Conservation (phyloP, 2,113 vertebrate species). For the Dolichotis patagonum region DNA sequence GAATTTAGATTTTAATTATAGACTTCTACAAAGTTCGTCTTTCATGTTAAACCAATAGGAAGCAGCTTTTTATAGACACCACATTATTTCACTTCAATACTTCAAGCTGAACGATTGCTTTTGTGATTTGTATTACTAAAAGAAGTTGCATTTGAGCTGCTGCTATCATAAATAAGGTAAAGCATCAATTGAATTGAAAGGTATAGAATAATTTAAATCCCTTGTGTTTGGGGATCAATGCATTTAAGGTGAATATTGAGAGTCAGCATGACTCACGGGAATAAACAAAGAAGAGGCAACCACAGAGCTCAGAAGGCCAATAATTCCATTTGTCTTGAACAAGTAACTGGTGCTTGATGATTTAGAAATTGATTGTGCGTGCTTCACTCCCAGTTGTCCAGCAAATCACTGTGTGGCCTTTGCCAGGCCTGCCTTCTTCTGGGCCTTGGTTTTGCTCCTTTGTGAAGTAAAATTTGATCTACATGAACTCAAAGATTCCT, state of each 20-base stretch:
- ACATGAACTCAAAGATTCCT: background rate
- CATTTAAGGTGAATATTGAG: background rate
- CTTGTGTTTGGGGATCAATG: background rate
- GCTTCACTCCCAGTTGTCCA: background rate
- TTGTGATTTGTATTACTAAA: conserved; percentile 47
- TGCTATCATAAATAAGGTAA: conserved; percentile 46
- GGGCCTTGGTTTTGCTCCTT: background rate
- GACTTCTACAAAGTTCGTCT: conserved; percentile 64
- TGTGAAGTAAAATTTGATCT: conserved; percentile 24
- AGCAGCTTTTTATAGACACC: conserved; percentile 67
- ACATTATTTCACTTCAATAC: conserved; percentile 58
- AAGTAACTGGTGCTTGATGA: background rate
- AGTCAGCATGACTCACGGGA: background rate
- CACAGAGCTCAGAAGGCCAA: background rate
- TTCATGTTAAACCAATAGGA: conserved; percentile 58
- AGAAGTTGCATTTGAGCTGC: conserved; percentile 6
- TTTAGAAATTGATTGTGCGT: background rate
- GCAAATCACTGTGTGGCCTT: background rate
- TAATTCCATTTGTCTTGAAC: conserved; percentile 25
- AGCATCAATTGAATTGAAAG: conserved; percentile 22
- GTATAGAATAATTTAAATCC: background rate
- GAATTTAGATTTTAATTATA: conserved; percentile 74
- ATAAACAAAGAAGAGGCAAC: conserved; percentile 44
- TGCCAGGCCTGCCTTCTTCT: conserved; percentile 13
- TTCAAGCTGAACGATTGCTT: conserved; percentile 48